phyloP scores from a whole-genome alignment of 2,888 invertebrate genomes.

The Pristionchus fissidentatus region DNA sequence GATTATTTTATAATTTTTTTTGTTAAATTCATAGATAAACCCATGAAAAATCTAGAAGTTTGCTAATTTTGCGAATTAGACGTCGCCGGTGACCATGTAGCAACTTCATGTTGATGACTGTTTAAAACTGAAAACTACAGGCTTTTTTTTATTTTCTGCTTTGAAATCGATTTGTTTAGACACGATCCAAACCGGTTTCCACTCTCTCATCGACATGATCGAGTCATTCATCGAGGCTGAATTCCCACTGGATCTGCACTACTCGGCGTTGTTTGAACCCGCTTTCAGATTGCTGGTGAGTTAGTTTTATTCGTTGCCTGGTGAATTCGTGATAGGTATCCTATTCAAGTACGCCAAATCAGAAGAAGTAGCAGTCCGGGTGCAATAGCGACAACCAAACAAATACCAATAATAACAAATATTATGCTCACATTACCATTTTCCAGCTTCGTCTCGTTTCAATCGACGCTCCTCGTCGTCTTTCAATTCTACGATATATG shows the following conservation, averaged over 20 bases:
- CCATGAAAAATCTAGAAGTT: neutral
- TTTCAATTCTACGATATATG: constrained; percentile 64
- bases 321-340: neutral
- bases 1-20: neutral
- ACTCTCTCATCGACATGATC: constrained; percentile 67
- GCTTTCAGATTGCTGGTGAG: constrained; percentile 66
- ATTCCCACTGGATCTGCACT: constrained; percentile 60
- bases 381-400: no score
- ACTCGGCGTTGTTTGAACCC: constrained; percentile 70
- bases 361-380: no score
- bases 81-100: neutral
- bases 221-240: constrained; percentile 59
- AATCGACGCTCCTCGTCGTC: constrained; percentile 51
- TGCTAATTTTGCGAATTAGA: neutral
- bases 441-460: constrained; percentile 61
- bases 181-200: constrained; percentile 59
- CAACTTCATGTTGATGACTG: neutral
- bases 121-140: neutral
- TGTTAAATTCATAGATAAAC: neutral
- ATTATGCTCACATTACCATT: neutral
- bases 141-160: neutral
- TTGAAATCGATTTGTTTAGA: constrained; percentile 46
- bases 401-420: no score
- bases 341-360: no score
- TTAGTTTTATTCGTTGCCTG: neutral